These are phyloP conservation scores for Setipinna tenuifilis DNA, from an alignment of 2,797 vertebrate genomes.

Conservation along the genomic window DNA sequence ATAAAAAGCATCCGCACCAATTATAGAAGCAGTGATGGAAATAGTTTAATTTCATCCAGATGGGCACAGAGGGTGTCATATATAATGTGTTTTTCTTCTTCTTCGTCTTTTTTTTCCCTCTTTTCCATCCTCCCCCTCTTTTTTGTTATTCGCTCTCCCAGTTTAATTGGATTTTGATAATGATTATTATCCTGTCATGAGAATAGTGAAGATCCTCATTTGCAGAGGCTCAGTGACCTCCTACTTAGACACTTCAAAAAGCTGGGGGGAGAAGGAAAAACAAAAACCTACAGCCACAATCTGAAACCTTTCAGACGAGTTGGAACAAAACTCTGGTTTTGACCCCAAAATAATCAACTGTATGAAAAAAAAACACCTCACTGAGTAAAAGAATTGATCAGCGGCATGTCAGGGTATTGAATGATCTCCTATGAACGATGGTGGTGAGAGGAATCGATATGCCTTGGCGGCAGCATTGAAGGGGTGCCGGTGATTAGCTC, in stretches of 20 bases:
- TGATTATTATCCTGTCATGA: conserved; percentile 52
- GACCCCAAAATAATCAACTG: neutral
- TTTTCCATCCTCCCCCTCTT: neutral
- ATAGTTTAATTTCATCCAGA: conserved; percentile 62
- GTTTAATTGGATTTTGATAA: conserved; percentile 70
- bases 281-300: neutral
- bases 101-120: conserved; percentile 47
- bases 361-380: neutral
- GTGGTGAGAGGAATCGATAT: conserved; percentile 66
- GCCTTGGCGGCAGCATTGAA: conserved; percentile 65
- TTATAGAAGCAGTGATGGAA: conserved; percentile 64
- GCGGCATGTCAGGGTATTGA: conserved; percentile 44
- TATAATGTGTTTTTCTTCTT: conserved; percentile 35
- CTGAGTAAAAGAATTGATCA: neutral
- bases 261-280: neutral
- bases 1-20: conserved; percentile 57
- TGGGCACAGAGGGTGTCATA: conserved; percentile 58
- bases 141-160: conserved; percentile 58
- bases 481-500: conserved; percentile 69
- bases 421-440: conserved; percentile 64
- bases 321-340: neutral
- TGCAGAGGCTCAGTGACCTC: conserved; percentile 9
- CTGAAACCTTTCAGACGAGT: neutral
- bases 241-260: conserved; percentile 4
- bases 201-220: conserved; percentile 41